phyloP scores from a whole-genome alignment of 2,113 vertebrate genomes.

The Scomber japonicus region DNA sequence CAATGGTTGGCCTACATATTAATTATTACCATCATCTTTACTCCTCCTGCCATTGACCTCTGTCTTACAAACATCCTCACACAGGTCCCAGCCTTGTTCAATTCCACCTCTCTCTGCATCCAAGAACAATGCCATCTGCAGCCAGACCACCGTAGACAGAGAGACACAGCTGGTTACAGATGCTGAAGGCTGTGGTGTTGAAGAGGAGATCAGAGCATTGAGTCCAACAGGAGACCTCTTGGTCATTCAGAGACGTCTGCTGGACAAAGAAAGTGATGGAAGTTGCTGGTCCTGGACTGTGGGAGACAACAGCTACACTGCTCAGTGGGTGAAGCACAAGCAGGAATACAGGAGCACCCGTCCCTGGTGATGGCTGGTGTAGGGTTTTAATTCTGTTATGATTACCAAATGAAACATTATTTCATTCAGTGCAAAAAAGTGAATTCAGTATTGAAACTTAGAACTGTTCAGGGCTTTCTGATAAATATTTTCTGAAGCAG shows the following conservation, averaged over 20 bases:
- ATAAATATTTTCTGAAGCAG: not conserved
- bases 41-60: not conserved
- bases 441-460: too few species aligned
- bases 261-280: not conserved
- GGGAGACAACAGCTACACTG: conserved; percentile 58
- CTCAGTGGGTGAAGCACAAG: conserved; percentile 79
- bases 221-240: not conserved
- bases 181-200: not conserved
- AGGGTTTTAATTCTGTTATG: not conserved
- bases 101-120: conserved; percentile 24
- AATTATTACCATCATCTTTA: not conserved
- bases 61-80: not conserved
- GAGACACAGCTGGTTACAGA: not conserved
- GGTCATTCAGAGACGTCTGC: not conserved
- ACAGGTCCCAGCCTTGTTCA: conserved; percentile 36
- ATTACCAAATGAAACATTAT: not conserved
- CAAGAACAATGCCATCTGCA: not conserved
- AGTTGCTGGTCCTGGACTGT: conserved; percentile 69
- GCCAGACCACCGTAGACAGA: conserved; percentile 17
- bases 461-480: not conserved
- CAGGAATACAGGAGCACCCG: conserved; percentile 78
- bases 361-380: conserved; percentile 76
- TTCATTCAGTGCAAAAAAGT: not conserved
- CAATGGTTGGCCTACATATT: not conserved
- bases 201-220: not conserved